These are phyloP conservation scores for Ctenodactylus gundi DNA, from an alignment of 2,113 vertebrate species.

Conservation along the genomic window DNA sequence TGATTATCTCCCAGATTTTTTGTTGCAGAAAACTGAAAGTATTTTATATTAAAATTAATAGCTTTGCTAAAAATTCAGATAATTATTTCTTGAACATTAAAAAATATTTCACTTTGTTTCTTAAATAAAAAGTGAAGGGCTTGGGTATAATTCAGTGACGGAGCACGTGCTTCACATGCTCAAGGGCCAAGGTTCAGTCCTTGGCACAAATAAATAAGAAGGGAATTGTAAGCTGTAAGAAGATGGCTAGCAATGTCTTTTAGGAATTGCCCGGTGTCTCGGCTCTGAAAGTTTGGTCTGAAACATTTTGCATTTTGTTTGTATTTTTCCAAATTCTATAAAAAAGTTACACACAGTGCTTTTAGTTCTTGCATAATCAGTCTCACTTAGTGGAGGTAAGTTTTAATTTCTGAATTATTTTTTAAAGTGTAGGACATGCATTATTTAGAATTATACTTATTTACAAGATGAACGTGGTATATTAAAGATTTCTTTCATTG, in stretches of 20 bases:
- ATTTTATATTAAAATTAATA: constrained; percentile 39
- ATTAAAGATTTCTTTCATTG: background rate
- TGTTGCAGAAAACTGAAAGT: background rate
- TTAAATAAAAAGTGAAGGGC: background rate
- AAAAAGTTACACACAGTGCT: background rate
- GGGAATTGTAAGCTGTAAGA: background rate
- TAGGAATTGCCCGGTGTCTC: background rate
- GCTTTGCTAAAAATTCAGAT: background rate
- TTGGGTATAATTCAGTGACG: background rate
- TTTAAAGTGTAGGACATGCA: background rate
- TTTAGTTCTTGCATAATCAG: background rate
- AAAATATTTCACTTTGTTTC: background rate
- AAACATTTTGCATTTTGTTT: background rate
- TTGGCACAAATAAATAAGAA: background rate
- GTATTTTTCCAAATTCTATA: constrained; percentile 21
- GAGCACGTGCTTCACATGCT: background rate
- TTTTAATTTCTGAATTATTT: background rate
- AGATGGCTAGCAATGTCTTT: background rate
- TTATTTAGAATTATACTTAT: background rate
- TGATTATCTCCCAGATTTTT: constrained; percentile 1
- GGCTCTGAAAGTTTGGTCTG: background rate
- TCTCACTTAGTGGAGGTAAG: background rate
- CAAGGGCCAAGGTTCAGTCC: background rate
- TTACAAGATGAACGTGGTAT: background rate
- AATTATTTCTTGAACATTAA: constrained; percentile 25